Evolutionary conservation across 2,888 invertebrate species (phyloP).

Genomic region (Cynaeus angustus): DNA sequence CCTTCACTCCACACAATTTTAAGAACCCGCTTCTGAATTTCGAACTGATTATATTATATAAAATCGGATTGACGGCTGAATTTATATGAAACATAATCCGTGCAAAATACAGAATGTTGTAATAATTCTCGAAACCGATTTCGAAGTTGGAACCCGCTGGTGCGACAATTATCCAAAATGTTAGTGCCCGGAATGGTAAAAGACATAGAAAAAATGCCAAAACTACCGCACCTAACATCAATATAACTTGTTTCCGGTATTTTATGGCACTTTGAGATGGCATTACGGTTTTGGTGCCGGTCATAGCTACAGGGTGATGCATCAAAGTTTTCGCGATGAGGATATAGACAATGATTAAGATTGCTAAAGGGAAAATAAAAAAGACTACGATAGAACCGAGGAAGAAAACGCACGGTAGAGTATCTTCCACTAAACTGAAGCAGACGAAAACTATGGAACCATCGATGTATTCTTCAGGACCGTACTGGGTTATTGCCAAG

Average conservation of each 20-base stretch:
- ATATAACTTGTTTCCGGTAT: slow-evolving; percentile 87
- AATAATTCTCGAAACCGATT: slow-evolving; percentile 87
- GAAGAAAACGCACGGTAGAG: slow-evolving; percentile 88
- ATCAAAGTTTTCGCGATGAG: slow-evolving; percentile 90
- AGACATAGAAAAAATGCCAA: slow-evolving; percentile 93
- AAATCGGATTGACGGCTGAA: slow-evolving; percentile 92
- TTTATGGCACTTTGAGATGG: slow-evolving; percentile 77
- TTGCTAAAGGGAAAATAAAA: slow-evolving; percentile 88
- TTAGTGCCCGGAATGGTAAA: slow-evolving; percentile 90
- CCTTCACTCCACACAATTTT: slow-evolving; percentile 75
- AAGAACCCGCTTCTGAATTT: slow-evolving; percentile 90
- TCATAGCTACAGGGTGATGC: slow-evolving; percentile 81
- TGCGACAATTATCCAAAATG: slow-evolving; percentile 89
- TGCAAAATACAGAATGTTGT: slow-evolving; percentile 88
- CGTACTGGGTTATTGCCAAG: slow-evolving; percentile 85
- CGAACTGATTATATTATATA: slow-evolving; percentile 94
- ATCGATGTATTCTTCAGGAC: slow-evolving; percentile 82
- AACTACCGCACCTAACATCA: slow-evolving; percentile 93
- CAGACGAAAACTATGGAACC: slow-evolving; percentile 85
- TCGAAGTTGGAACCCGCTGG: slow-evolving; percentile 77
- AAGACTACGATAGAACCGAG: slow-evolving; percentile 86
- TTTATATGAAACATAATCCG: slow-evolving; percentile 92
- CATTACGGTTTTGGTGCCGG: slow-evolving; percentile 73
- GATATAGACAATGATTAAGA: slow-evolving; percentile 87
- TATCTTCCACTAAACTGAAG: slow-evolving; percentile 84